phyloP scores from a whole-genome alignment of 2,113 vertebrate species.

The Dascyllus trimaculatus region DNA sequence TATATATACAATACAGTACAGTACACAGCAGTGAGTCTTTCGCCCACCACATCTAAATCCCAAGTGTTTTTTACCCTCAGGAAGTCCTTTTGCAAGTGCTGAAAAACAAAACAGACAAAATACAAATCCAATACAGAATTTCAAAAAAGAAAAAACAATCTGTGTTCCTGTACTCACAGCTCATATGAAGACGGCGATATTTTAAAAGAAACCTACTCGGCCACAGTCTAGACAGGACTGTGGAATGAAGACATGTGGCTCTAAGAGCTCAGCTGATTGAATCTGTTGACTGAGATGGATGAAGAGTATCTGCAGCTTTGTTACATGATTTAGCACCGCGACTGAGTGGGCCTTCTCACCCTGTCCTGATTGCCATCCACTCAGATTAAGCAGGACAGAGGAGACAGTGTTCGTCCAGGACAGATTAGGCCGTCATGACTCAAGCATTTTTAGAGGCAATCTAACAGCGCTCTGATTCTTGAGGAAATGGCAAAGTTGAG shows the following conservation, averaged over 20 bases:
- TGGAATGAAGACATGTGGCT: constrained; percentile 39
- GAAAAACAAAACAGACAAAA: neutral
- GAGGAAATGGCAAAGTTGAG: neutral
- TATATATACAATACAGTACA: too few species aligned
- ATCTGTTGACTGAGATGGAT: constrained; percentile 56
- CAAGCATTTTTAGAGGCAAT: constrained; percentile 20
- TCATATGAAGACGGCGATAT: constrained; percentile 20
- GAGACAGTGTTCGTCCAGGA: constrained; percentile 23
- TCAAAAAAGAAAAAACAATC: neutral
- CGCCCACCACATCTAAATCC: constrained; percentile 14
- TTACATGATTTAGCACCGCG: constrained; percentile 61
- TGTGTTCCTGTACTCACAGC: neutral
- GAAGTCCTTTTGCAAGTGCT: constrained; percentile 15
- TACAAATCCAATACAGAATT: neutral
- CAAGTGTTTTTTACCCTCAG: constrained; percentile 7
- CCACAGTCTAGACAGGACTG: neutral
- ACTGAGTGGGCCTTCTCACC: constrained; percentile 42
- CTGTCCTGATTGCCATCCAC: constrained; percentile 47
- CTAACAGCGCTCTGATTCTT: neutral
- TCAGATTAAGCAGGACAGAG: constrained; percentile 52
- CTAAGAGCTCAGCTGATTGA: constrained; percentile 41
- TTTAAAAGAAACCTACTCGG: constrained; percentile 2
- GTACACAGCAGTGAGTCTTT: constrained; percentile 23
- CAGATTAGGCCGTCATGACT: constrained; percentile 49
- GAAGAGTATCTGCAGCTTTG: constrained; percentile 50